These are phyloP conservation scores for Agonopterix heracliana DNA, from an alignment of 2,888 invertebrate genomes.

Conservation along the genomic window DNA sequence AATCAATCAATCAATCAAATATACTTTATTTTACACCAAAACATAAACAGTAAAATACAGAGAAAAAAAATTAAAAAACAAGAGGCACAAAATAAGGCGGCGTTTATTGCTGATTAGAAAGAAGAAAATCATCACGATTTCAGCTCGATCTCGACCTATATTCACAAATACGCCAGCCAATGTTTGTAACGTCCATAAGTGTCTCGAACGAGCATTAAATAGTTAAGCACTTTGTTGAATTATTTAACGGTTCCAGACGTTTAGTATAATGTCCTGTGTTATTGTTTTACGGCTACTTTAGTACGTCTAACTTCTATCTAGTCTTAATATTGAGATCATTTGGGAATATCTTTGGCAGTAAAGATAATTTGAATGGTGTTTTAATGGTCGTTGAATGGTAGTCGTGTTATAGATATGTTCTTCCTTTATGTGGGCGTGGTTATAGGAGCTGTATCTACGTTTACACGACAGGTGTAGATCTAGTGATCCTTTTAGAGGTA, in stretches of 20 bases:
- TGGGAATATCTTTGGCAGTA: neutral
- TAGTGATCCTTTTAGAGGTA: no score
- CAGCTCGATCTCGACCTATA: no score
- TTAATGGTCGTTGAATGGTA: no score
- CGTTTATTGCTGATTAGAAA: no score
- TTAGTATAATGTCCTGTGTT: slow-evolving; percentile 34
- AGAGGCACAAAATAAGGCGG: no score
- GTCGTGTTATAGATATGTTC: neutral
- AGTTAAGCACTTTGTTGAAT: slow-evolving; percentile 30
- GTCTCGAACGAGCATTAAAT: slow-evolving; percentile 13
- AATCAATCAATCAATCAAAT: no score
- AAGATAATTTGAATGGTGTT: neutral
- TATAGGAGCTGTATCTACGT: no score
- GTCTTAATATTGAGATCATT: neutral
- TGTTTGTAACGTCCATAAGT: neutral
- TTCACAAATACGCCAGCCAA: neutral
- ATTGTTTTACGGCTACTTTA: slow-evolving; percentile 22
- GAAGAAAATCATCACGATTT: no score
- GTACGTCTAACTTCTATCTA: neutral
- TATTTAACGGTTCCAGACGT: slow-evolving; percentile 33
- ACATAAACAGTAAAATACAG: no score
- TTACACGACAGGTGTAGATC: no score
- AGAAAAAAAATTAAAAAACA: no score
- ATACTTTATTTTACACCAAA: no score
- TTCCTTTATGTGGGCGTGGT: neutral